These are phyloP conservation scores for Chiridota heheva DNA, from an alignment of 35 echinoderm and acorn worm species.

Conservation along the genomic window DNA sequence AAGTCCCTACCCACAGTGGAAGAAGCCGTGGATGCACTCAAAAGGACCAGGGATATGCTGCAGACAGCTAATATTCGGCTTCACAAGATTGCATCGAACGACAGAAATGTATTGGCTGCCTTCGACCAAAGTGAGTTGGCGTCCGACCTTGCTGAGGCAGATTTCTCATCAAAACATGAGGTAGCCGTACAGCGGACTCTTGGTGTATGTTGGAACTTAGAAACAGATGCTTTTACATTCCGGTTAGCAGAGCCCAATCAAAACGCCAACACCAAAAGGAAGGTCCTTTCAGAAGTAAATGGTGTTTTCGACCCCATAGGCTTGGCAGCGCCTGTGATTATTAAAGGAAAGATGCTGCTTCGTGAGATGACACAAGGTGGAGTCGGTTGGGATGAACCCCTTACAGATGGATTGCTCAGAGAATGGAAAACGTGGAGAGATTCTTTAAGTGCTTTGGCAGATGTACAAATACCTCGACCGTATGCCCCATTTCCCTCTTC, in stretches of 20 bases:
- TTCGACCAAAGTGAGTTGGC: conserved; percentile 46
- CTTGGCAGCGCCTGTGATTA: conserved; percentile 40
- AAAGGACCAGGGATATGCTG: conserved; percentile 51
- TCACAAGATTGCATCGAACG: conserved; percentile 50
- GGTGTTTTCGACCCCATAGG: conserved; percentile 51
- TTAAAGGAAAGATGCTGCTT: conserved; percentile 43
- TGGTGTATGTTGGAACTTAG: conserved; percentile 38
- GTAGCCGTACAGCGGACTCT: conserved; percentile 31
- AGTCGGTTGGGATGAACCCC: conserved; percentile 38
- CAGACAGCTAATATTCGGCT: conserved; percentile 46
- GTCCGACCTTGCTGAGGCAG: conserved; percentile 26
- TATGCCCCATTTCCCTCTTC: background rate
- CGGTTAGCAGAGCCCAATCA: background rate
- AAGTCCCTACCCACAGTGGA: conserved; percentile 40
- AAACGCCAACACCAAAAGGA: conserved; percentile 10
- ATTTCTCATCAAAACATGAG: conserved; percentile 26
- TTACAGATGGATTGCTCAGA: conserved; percentile 6
- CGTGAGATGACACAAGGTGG: conserved; percentile 30
- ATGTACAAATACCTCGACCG: conserved; percentile 20
- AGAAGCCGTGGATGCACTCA: conserved; percentile 37
- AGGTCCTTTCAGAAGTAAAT: conserved; percentile 32
- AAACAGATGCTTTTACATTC: conserved; percentile 38
- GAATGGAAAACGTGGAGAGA: conserved; percentile 43
- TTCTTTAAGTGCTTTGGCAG: conserved; percentile 10
- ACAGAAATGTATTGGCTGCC: conserved; percentile 27